Conservation (phyloP, 2,113 vertebrate genomes). For the Eulacestoma nigropectus region DNA sequence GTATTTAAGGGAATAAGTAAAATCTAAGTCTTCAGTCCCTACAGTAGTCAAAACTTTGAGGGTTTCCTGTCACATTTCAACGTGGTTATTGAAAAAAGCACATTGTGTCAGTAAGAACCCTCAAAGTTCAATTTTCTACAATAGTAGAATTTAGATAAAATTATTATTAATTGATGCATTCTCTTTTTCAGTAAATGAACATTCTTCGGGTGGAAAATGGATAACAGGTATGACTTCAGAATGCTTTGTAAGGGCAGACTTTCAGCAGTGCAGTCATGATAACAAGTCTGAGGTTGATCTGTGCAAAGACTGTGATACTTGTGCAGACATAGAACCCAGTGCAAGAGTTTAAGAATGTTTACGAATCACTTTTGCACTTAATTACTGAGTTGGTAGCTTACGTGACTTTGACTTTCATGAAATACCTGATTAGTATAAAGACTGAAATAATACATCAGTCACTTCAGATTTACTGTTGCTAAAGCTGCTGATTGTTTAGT, state of each 20-base stretch:
- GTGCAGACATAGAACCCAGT: not conserved
- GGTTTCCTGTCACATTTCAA: not conserved
- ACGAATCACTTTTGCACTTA: not conserved
- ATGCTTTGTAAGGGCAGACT: not conserved
- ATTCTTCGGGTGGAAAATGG: not conserved
- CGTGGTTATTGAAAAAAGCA: not conserved
- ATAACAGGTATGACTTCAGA: conserved; percentile 2
- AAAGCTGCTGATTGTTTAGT: not conserved
- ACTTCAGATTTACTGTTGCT: not conserved
- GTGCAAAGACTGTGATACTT: not conserved
- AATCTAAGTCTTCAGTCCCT: not conserved
- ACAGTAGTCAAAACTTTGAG: not conserved
- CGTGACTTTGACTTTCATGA: not conserved
- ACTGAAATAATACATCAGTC: not conserved
- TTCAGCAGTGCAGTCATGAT: not conserved
- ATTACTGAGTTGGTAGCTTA: not conserved
- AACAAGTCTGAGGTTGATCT: not conserved
- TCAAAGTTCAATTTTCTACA: not conserved
- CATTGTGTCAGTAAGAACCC: not conserved
- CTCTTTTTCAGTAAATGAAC: conserved; percentile 42
- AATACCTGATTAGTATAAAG: not conserved
- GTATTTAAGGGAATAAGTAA: not conserved
- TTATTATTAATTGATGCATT: not conserved
- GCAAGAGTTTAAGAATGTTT: not conserved
- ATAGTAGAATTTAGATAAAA: not conserved